Percentiles rank a stretch among this genome's conserved stretches.
These are phyloP conservation scores for Apodemia hepburni DNA, from an alignment of 2,888 invertebrate species.

Conservation along the genomic window DNA sequence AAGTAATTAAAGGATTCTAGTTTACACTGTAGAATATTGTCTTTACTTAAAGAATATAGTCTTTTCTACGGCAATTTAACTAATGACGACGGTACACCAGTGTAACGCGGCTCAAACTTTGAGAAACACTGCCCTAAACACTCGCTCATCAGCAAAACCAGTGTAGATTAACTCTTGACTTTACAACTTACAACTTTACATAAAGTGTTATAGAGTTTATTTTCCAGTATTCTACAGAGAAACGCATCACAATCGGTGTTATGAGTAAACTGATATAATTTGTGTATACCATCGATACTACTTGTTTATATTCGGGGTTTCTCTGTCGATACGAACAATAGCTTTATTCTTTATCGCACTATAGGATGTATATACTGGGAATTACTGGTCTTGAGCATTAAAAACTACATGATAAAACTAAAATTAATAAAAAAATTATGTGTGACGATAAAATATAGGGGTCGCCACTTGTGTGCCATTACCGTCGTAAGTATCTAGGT, in stretches of 20 bases:
- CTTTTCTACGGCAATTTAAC: no score
- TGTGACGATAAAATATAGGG: no score
- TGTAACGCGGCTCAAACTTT: no score
- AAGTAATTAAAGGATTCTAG: no score
- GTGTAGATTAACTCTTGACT: not conserved
- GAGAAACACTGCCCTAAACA: no score
- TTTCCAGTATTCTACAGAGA: not conserved
- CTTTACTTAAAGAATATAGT: no score
- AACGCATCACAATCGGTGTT: slow-evolving; percentile 5
- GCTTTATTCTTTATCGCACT: slow-evolving; percentile 16
- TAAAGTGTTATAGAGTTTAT: not conserved
- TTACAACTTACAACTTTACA: not conserved
- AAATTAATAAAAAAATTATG: no score
- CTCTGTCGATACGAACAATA: slow-evolving; percentile 20
- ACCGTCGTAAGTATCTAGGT: no score
- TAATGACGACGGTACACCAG: no score
- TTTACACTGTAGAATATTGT: no score
- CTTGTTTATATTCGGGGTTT: slow-evolving; percentile 17
- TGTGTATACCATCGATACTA: slow-evolving; percentile 4
- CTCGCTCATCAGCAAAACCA: not conserved
- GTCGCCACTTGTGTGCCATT: no score
- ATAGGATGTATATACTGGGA: slow-evolving; percentile 22
- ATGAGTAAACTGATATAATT: slow-evolving; percentile 1
- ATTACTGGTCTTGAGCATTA: slow-evolving; percentile 27
- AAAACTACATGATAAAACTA: not conserved